Evolutionary conservation across 2,797 vertebrate genomes (phyloP), one percentile per base, ranked within the genome.

Genomic region (Rhabdomys pumilio): DNA sequence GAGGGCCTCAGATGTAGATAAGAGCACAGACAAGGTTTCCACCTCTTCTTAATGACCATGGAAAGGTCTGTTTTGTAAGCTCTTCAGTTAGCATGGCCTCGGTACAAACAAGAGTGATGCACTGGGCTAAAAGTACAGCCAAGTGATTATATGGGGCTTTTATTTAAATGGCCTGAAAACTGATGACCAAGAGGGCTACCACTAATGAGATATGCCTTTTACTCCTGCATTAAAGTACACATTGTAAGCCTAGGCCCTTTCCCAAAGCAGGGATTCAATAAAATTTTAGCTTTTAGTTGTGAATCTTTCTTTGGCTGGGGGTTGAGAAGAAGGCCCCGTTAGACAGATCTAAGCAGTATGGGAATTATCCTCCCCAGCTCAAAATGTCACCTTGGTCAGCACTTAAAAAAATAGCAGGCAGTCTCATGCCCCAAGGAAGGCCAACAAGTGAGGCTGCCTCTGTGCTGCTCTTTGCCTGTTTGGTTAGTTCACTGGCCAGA

Each of bases 361-460:
- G 31, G 29, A 26, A 53, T 26, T 4, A 80, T 15, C 15, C 15
- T n/a, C 0, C 0, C 9, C 2, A 2, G 1, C 7, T 7, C 19
- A 11, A 63, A 69, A 1, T 9, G 26, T 34, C 19, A 55, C n/a
- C n/a, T 2, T 29, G 7, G 31, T 34, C 13, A 41, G 63, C 2
- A 41, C 0, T 24, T 38, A 75, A 12, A 11, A 31, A 17, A 2
- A 29, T 4, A 17, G 26, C 10, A 59, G 44, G 11, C 1, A 13
- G 53, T 61, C 41, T 59, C 14, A 17, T 0, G 31, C 6, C 80
- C 31, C 0, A 10, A 1, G 3, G 24, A 5, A 75, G 24, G 47
- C 2, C 77, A n/a, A 0, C 0, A 3, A 10, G 26, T 0, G 29
- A 84, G 47, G 8, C 15, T 9, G 15, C 57, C 24, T 7, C 0